A percentile compares a stretch with the other conserved stretches of the same genome.
Evolutionary conservation across 2,113 vertebrate genomes (phyloP).

Genomic region (Shinisaurus crocodilurus): DNA sequence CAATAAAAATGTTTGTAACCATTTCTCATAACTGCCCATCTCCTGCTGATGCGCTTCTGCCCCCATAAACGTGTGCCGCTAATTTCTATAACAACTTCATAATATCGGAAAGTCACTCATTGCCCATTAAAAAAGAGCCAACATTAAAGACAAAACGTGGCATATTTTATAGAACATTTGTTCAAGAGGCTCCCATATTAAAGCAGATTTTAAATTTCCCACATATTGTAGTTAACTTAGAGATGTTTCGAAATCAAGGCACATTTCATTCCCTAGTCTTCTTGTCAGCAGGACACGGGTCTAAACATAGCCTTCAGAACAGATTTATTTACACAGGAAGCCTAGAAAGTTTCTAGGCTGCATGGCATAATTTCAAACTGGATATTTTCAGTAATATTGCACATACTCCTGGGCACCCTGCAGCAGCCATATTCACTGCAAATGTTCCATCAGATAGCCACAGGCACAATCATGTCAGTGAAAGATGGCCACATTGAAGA

Average conservation of each 20-base stretch:
- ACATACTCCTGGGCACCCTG: neutral
- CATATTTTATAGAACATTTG: neutral
- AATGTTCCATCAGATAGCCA: neutral
- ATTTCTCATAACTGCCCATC: constrained; percentile 1
- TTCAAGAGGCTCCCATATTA: neutral
- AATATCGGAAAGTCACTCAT: neutral
- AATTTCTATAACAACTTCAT: neutral
- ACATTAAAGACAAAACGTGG: neutral
- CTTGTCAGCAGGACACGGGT: neutral
- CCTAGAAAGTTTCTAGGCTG: neutral
- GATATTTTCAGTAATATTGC: neutral
- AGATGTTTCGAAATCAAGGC: neutral
- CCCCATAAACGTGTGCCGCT: neutral
- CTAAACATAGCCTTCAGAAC: neutral
- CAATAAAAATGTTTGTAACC: neutral
- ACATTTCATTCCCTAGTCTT: neutral
- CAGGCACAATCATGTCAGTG: no score
- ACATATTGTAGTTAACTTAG: neutral
- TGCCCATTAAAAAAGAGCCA: neutral
- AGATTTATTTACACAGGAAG: neutral
- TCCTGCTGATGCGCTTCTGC: neutral
- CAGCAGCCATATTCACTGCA: neutral
- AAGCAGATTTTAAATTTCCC: neutral
- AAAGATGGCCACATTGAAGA: neutral
- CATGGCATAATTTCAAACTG: neutral